Percentiles rank a stretch among this genome's conserved stretches.
Evolutionary conservation across 30 jellyfish, hydroid and myxozoan species (phyloP).

Genomic region (Pelagia noctiluca): DNA sequence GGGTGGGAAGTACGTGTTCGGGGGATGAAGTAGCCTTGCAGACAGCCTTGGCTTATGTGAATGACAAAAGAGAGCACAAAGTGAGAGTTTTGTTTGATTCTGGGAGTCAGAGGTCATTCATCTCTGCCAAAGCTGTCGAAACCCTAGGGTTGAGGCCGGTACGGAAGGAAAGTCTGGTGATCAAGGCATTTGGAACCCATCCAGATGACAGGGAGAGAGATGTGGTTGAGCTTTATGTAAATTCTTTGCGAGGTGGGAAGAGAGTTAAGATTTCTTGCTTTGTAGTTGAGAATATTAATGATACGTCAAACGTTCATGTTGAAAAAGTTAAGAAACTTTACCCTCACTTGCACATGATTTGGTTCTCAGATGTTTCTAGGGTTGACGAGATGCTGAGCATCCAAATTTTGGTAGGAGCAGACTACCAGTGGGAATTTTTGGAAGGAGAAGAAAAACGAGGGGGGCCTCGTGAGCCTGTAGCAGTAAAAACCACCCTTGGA

Average conservation of each 20-base stretch:
- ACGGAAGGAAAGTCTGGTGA: constrained; percentile 4
- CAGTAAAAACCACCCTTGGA: too few species aligned
- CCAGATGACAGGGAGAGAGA: constrained; percentile 55
- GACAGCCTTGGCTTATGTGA: constrained; percentile 24
- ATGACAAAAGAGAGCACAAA: constrained; percentile 15
- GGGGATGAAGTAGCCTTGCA: constrained; percentile 27
- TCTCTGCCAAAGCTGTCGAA: constrained; percentile 24
- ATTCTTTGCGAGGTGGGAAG: constrained; percentile 26
- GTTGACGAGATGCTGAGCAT: constrained; percentile 1
- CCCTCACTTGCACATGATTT: constrained; percentile 48
- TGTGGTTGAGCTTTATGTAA: constrained; percentile 33
- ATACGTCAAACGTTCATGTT: constrained; percentile 32
- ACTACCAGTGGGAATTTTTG: constrained; percentile 15
- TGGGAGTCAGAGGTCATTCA: constrained; percentile 27
- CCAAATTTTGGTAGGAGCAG: constrained; percentile 41
- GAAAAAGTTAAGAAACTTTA: constrained; percentile 50
- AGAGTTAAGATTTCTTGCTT: constrained; percentile 47
- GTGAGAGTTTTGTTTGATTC: constrained; percentile 25
- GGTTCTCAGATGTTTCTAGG: constrained; percentile 48
- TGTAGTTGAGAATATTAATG: constrained; percentile 50
- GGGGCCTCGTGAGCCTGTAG: constrained; percentile 45
- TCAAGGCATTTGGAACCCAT: constrained; percentile 22
- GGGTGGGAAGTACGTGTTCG: constrained; percentile 35
- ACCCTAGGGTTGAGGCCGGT: constrained; percentile 14
- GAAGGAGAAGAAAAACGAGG: constrained; percentile 49